Conservation (phyloP, 2,113 vertebrate species). For the Silurus glanis region DNA sequence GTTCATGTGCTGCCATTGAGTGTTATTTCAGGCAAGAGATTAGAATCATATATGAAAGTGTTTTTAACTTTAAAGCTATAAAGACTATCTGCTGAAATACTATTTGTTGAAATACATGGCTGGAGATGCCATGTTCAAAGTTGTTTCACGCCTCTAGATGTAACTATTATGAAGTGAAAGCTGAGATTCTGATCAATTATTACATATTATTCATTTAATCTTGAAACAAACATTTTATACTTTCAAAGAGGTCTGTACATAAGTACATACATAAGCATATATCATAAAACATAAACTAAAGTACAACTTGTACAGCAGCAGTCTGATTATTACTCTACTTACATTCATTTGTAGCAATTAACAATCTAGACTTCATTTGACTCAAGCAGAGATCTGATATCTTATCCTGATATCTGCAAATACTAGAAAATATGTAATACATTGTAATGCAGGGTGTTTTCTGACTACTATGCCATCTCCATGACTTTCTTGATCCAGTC, state of each 20-base stretch:
- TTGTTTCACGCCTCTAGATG: not conserved
- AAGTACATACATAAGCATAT: not conserved
- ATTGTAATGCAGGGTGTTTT: too few species aligned
- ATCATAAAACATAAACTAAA: not conserved
- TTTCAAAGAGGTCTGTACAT: not conserved
- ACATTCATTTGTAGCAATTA: slow-evolving; percentile 7
- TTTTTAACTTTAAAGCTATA: not conserved
- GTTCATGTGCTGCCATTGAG: too few species aligned
- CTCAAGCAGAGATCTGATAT: not conserved
- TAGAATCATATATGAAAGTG: not conserved
- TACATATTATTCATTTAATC: not conserved
- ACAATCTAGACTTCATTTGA: not conserved
- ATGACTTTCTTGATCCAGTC: slow-evolving; percentile 98
- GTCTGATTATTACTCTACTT: not conserved
- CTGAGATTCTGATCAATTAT: not conserved
- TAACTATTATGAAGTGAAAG: not conserved
- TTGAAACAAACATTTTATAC: not conserved
- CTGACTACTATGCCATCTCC: slow-evolving; percentile 58
- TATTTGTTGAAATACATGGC: not conserved
- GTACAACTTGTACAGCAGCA: not conserved
- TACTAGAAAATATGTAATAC: not conserved
- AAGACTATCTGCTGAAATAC: not conserved
- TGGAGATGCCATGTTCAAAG: not conserved
- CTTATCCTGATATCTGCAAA: not conserved
- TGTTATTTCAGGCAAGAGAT: not conserved